Evolutionary conservation across 23 tunicate genomes (phyloP).

Genomic region (Pegea sp.): DNA sequence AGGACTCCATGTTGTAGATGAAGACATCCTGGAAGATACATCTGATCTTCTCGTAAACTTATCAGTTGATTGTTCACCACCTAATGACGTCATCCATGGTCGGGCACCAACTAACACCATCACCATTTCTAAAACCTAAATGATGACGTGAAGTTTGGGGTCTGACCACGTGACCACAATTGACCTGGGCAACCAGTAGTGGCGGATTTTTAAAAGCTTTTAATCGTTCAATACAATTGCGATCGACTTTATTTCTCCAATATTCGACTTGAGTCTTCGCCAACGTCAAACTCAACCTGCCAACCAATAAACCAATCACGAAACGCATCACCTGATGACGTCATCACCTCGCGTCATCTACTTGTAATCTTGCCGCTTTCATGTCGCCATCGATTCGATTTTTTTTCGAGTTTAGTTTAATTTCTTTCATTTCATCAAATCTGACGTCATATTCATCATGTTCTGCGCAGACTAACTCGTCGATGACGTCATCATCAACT

Average conservation of each 20-base stretch:
- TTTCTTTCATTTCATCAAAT: constrained; percentile 68
- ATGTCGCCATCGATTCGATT: constrained; percentile 83
- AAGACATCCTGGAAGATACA: too few species aligned
- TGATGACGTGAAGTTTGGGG: background rate
- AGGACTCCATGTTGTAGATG: too few species aligned
- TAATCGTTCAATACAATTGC: constrained; percentile 82
- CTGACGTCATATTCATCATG: constrained; percentile 56
- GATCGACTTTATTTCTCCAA: constrained; percentile 79
- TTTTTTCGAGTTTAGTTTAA: constrained; percentile 51
- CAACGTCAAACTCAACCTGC: constrained; percentile 28
- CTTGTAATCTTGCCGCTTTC: constrained; percentile 13
- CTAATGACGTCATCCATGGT: constrained; percentile 63
- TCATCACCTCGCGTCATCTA: constrained; percentile 44
- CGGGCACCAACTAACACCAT: constrained; percentile 68
- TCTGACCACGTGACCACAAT: background rate
- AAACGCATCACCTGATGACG: background rate
- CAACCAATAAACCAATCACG: background rate
- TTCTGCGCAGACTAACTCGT: constrained; percentile 28
- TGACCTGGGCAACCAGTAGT: constrained; percentile 74
- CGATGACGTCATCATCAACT: constrained; percentile 55
- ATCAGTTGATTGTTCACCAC: too few species aligned
- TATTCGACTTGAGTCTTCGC: constrained; percentile 61
- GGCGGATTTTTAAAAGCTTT: constrained; percentile 79
- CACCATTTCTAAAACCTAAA: constrained; percentile 88
- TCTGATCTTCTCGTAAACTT: too few species aligned